Evolutionary conservation across 2,113 vertebrate species (phyloP).

Genomic region (Lophotis ruficrista): DNA sequence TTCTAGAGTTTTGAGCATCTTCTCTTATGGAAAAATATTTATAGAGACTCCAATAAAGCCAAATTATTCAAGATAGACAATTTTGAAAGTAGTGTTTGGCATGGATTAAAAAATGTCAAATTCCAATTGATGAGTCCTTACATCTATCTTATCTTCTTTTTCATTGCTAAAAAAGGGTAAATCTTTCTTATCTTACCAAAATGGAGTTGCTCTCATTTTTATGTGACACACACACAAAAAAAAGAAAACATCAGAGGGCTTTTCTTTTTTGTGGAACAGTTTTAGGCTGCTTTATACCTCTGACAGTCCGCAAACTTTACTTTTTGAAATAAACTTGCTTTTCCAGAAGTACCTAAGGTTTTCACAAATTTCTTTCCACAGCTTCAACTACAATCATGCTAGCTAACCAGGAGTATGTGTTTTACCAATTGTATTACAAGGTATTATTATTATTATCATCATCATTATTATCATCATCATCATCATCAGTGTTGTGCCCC

Average conservation of each 20-base stretch:
- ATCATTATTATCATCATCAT: not conserved
- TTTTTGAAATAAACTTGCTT: not conserved
- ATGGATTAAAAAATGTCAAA: not conserved
- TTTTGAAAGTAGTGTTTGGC: not conserved
- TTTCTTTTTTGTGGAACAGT: not conserved
- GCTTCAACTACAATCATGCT: not conserved
- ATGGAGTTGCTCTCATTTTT: not conserved
- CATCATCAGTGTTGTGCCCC: not conserved
- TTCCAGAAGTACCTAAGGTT: not conserved
- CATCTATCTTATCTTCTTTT: not conserved
- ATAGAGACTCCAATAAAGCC: not conserved
- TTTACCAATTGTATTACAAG: not conserved
- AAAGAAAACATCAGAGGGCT: not conserved
- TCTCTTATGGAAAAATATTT: not conserved
- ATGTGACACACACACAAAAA: not conserved
- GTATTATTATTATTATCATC: not conserved
- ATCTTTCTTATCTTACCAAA: not conserved
- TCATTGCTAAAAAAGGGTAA: not conserved
- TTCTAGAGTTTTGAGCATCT: not conserved
- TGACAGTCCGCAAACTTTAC: not conserved
- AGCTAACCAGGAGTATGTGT: not conserved
- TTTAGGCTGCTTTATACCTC: not conserved
- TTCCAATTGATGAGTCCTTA: not conserved
- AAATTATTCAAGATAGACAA: not conserved
- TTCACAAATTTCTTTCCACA: not conserved